Evolutionary conservation across 2,113 vertebrate genomes (phyloP), one percentile per base, ranked within the genome.

Genomic region (Vimba vimba): DNA sequence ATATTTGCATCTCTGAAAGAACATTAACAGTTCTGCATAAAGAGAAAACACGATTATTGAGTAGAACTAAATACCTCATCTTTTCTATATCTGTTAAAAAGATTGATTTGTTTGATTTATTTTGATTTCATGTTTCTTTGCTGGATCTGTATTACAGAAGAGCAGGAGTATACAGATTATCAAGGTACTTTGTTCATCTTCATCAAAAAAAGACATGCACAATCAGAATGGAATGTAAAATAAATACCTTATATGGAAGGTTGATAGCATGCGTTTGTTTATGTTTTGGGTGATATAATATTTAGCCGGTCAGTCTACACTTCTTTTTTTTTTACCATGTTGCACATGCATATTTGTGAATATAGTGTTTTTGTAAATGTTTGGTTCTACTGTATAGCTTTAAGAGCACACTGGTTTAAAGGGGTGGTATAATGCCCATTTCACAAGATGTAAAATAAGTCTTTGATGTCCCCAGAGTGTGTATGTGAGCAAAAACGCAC

Each of bases 91-190:
- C 7, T 57, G 19, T 52, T 69, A n/a, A 52, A 30, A n/a, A 4
- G 36, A n/a, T 81, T 59, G 30, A 30, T 19, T 75, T 52, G 17
- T 47, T 33, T 21, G 10, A 57, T 4, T 36, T 71, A 6, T 52
- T 21, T 57, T 57, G 19, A 57, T 57, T 43, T 19, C 13, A 71
- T 66, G 50, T 73, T 86, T 88, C 43, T 77, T 36, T 87, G 23
- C 83, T 89, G 86, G 36, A 62, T 30, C 0, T 69, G 79, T 8
- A 66, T 50, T 81, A 87, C 89, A 93, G 94, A 93, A 57, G 89
- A 90, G n/a, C 90, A 91, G n/a, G 93, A 93, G 6, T 93, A 93
- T 77, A 89, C 89, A 75, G 93, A 94, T 11, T 89, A 89, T 77
- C 88, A 90, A 89, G 89, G 91, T 90, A 90, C 36, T 60, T 77